Percentiles rank a stretch among this genome's conserved stretches.
phyloP scores from a whole-genome alignment of 1,140 invertebrate species.

The Harpegnathos saltator region DNA sequence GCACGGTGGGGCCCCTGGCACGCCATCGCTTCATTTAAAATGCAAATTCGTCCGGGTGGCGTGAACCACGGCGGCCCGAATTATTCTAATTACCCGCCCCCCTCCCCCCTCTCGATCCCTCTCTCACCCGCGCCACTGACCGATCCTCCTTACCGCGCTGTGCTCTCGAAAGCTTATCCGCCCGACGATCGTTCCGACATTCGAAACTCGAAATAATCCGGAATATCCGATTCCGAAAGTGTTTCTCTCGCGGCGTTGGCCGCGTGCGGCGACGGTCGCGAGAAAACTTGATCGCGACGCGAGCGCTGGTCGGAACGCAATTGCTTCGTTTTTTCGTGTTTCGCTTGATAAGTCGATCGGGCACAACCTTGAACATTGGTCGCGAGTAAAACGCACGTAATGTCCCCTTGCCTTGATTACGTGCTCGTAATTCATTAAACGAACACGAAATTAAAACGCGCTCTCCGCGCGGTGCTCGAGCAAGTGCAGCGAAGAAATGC shows the following conservation, averaged over 20 bases:
- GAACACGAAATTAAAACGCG: not conserved
- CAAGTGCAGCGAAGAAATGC: not conserved
- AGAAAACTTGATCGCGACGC: too few species aligned
- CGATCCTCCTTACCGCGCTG: slow-evolving; percentile 40
- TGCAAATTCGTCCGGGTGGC: slow-evolving; percentile 84
- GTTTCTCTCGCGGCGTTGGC: too few species aligned
- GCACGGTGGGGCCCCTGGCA: slow-evolving; percentile 77
- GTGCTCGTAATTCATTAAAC: slow-evolving; percentile 1
- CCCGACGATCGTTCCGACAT: not conserved
- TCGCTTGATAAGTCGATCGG: not conserved
- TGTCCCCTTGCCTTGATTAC: not conserved
- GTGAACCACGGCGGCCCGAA: slow-evolving; percentile 84
- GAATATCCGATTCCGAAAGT: slow-evolving; percentile 37
- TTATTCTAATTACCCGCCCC: slow-evolving; percentile 84
- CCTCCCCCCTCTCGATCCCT: slow-evolving; percentile 63
- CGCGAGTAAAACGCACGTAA: slow-evolving; percentile 17
- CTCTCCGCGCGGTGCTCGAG: not conserved
- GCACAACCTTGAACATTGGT: slow-evolving; percentile 53
- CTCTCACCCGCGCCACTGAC: slow-evolving; percentile 53
- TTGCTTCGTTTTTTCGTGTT: not conserved
- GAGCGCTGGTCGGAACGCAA: not conserved
- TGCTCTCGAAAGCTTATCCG: slow-evolving; percentile 68
- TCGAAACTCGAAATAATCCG: slow-evolving; percentile 16
- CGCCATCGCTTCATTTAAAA: slow-evolving; percentile 86
- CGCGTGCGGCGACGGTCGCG: not conserved